A percentile compares a stretch with the other conserved stretches of the same genome.
Evolutionary conservation across 2,888 invertebrate genomes (phyloP).

Genomic region (Carpatolechia fugitivella): DNA sequence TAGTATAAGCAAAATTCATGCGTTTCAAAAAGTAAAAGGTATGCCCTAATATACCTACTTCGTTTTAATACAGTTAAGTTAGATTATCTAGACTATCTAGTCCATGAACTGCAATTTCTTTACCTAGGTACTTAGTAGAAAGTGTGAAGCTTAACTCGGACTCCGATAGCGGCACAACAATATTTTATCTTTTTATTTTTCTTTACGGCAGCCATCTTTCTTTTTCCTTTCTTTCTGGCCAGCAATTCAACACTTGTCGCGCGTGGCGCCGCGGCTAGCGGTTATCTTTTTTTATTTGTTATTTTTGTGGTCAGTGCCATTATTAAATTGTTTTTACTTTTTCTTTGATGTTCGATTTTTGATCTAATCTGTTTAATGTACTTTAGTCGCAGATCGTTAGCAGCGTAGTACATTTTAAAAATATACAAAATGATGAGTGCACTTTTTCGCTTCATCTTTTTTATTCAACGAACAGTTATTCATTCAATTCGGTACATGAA

Average conservation of each 20-base stretch:
- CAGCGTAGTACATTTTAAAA: too few relatives aligned
- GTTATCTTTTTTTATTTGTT: not conserved
- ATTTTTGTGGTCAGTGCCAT: not conserved
- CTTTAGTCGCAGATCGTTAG: too few relatives aligned
- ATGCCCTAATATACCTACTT: too few relatives aligned
- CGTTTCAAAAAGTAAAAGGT: too few relatives aligned
- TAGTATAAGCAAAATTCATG: too few relatives aligned
- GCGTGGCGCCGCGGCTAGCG: slow-evolving; percentile 44
- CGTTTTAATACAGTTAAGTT: not conserved
- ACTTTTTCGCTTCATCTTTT: too few relatives aligned
- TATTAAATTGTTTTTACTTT: slow-evolving; percentile 1
- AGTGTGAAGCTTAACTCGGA: slow-evolving; percentile 12
- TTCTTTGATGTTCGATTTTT: not conserved
- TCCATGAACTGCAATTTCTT: not conserved
- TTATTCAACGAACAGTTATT: too few relatives aligned
- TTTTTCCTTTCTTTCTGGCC: slow-evolving; percentile 28
- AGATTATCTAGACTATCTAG: not conserved
- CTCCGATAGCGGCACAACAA: slow-evolving; percentile 14
- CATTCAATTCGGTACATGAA: too few relatives aligned
- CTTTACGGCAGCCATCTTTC: slow-evolving; percentile 35
- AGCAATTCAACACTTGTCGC: slow-evolving; percentile 58
- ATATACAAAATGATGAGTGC: too few relatives aligned
- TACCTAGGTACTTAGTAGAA: slow-evolving; percentile 8
- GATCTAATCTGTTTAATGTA: too few relatives aligned
- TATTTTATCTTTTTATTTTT: slow-evolving; percentile 19